Evolutionary conservation across 2,888 invertebrate species (phyloP).

Genomic region (Agriopis marginaria): DNA sequence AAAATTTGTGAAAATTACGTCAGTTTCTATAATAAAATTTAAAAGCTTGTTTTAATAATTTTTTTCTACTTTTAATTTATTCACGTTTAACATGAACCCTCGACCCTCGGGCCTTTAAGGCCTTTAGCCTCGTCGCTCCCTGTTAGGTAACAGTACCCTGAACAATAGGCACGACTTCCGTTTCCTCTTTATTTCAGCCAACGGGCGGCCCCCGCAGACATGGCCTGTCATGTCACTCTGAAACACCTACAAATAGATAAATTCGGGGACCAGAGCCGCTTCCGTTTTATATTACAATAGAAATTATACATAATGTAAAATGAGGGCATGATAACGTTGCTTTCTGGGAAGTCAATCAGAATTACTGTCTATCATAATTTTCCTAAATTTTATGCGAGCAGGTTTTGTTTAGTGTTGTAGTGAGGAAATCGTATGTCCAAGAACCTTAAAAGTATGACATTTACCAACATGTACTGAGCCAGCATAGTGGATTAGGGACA

Average conservation of each 20-base stretch:
- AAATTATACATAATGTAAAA: conserved; percentile 14
- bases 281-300: conserved; percentile 3
- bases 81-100: background rate
- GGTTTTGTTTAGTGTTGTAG: too few relatives aligned
- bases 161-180: conserved; percentile 28
- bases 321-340: conserved; percentile 1
- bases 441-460: too few relatives aligned
- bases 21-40: too few relatives aligned
- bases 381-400: too few relatives aligned
- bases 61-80: too few relatives aligned
- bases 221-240: conserved; percentile 20
- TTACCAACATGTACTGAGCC: too few relatives aligned
- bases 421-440: too few relatives aligned
- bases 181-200: conserved; percentile 25
- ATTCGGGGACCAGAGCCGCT: conserved; percentile 3
- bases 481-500: too few relatives aligned
- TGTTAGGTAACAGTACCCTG: conserved; percentile 7
- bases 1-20: too few relatives aligned
- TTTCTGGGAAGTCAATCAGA: background rate
- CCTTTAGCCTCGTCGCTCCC: conserved; percentile 7
- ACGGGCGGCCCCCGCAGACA: conserved; percentile 18
- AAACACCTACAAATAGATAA: conserved; percentile 20
- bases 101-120: background rate
- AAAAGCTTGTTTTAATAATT: too few relatives aligned
- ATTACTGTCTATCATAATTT: conserved; percentile 5